These are phyloP conservation scores for Micrasema longulum DNA, from an alignment of 1,140 invertebrate species.

Conservation along the genomic window DNA sequence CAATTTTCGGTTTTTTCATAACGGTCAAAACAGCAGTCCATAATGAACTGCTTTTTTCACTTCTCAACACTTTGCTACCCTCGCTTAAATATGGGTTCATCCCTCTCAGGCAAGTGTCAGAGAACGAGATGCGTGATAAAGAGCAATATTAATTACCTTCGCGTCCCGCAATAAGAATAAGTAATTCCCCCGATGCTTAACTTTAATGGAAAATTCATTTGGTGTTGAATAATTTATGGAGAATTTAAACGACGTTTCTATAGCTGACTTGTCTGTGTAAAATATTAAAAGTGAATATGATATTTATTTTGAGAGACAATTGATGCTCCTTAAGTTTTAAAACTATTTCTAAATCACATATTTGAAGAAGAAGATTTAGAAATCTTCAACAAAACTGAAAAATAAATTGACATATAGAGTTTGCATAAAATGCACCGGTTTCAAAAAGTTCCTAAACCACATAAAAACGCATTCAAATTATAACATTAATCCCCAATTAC, in stretches of 20 bases:
- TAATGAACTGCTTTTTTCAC: too few relatives aligned
- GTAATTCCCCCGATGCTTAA: conserved; percentile 12
- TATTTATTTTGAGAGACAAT: not conserved
- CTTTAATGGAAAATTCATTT: conserved; percentile 23
- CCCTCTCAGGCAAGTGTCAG: not conserved
- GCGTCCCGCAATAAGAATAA: conserved; percentile 21
- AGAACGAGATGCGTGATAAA: conserved; percentile 1
- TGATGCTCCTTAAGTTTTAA: not conserved
- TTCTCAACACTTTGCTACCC: too few relatives aligned
- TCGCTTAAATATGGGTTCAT: not conserved
- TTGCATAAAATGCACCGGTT: too few relatives aligned
- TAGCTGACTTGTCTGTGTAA: not conserved
- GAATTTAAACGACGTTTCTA: conserved; percentile 22
- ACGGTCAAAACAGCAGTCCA: too few relatives aligned
- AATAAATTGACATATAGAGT: too few relatives aligned
- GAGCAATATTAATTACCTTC: conserved; percentile 12
- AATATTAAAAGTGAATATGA: conserved; percentile 7
- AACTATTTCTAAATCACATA: too few relatives aligned
- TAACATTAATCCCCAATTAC: too few relatives aligned
- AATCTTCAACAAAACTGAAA: too few relatives aligned
- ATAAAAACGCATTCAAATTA: too few relatives aligned
- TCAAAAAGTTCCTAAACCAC: too few relatives aligned
- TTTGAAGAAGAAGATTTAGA: too few relatives aligned
- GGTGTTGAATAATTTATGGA: conserved; percentile 27
- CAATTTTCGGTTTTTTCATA: too few relatives aligned